Evolutionary conservation across 2,888 invertebrate species (phyloP), one percentile per base, ranked within the genome.

Genomic region (Alviniconcha strummeri): DNA sequence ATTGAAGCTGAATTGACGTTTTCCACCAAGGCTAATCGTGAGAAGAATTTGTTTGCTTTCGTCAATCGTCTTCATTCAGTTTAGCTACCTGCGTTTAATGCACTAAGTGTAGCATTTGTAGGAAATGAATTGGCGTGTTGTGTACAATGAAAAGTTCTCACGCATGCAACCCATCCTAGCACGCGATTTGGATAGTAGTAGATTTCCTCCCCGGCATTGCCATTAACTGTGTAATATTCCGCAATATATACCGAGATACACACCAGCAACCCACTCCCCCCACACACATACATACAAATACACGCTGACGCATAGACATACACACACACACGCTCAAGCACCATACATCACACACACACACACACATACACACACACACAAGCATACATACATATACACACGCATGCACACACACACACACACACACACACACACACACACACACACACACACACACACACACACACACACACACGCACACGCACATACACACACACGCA

Each of bases 261-360:
- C 15, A 36, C 8, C 52, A 8, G 54, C 72, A 54, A 54, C 52
- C 81, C 69, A 71, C 69, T 71, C 69, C 71, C 69, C 81, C 11
- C 71, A 81, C 81, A 81, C 81, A 71, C 69, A 81, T 52, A 81
- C 81, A 80, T 36, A 15, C 52, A 64, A 8, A 80, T 11, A 52
- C 69, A 80, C 17, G 13, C 36, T n/a, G 3, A 36, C 57, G 9
- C 11, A 15, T 19, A 55, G n/a, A 9, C 55, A 69, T 17, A 17
- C 69, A 69, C 69, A 69, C 60, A 5, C 69, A 17, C 69, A 69
- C 69, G n/a, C 69, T 15, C 69, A 17, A 11, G 17, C 69, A 17
- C 69, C 9, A 69, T 7, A 69, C 69, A 69, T 7, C 36, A 36
- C 36, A 64, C 15, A 64, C 15, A 64, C 6, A 69, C 17, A 4